These are phyloP conservation scores for Sebastes cheni DNA, from an alignment of 2,797 vertebrate genomes.

Conservation along the genomic window DNA sequence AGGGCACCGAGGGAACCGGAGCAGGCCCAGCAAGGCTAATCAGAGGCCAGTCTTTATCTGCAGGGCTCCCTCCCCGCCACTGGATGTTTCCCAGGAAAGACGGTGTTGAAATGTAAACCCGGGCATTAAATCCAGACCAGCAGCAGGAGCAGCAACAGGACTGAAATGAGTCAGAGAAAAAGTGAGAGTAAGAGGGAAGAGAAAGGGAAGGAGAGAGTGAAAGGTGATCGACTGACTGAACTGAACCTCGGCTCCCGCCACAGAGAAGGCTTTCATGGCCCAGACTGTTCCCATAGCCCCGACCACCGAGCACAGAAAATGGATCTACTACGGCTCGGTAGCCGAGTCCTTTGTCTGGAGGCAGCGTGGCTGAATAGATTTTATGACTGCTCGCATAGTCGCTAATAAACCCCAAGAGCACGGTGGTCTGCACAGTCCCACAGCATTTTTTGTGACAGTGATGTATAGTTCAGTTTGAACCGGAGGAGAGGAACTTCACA, in stretches of 20 bases:
- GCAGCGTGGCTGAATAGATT: conserved; percentile 31
- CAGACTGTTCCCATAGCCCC: conserved; percentile 69
- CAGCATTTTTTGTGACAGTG: conserved; percentile 18
- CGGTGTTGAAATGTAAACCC: conserved; percentile 73
- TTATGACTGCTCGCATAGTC: conserved; percentile 22
- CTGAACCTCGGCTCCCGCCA: conserved; percentile 59
- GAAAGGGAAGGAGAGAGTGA: conserved; percentile 52
- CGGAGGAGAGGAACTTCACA: conserved; percentile 5
- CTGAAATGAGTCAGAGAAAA: conserved; percentile 24
- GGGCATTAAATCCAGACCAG: conserved; percentile 61
- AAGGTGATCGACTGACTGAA: conserved; percentile 67
- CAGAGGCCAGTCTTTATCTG: conserved; percentile 65
- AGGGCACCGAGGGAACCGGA: conserved; percentile 54
- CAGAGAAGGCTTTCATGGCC: conserved; percentile 76
- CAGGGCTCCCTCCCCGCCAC: conserved; percentile 49
- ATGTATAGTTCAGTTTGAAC: conserved; percentile 16
- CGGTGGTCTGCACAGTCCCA: conserved; percentile 28
- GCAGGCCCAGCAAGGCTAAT: conserved; percentile 45
- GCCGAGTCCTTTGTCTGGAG: conserved; percentile 44
- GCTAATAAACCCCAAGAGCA: conserved; percentile 40
- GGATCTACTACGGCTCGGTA: conserved; percentile 48
- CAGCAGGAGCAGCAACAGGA: conserved; percentile 32
- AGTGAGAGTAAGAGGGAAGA: conserved; percentile 13
- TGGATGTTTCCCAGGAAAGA: conserved; percentile 70
- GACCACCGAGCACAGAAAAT: conserved; percentile 59